Conservation (phyloP, 1,140 invertebrate species). For the Nebria ingens region DNA sequence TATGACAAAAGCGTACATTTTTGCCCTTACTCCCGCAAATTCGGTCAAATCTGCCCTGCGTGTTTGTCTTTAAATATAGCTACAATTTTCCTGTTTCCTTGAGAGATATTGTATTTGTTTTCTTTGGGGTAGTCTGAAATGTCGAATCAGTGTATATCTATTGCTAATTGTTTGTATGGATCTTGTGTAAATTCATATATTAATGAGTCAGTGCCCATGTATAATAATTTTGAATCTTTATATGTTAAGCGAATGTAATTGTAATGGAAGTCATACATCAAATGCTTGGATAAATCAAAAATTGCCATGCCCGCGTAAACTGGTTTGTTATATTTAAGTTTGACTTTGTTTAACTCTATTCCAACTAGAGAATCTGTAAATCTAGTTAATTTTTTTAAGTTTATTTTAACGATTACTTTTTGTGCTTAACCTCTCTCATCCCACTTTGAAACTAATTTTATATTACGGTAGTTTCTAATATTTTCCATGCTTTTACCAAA, state of each 20-base stretch:
- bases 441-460: slow-evolving; percentile 32
- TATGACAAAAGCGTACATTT: slow-evolving; percentile 27
- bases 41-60: slow-evolving; percentile 23
- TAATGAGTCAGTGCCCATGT: no score
- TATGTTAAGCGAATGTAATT: no score
- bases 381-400: slow-evolving; percentile 26
- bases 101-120: slow-evolving; percentile 14
- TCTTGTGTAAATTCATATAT: no score
- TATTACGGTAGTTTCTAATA: slow-evolving; percentile 34
- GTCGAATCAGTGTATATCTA: background rate
- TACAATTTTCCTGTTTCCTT: slow-evolving; percentile 33
- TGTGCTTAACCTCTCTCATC: slow-evolving; percentile 26
- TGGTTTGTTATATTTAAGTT: background rate
- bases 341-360: background rate
- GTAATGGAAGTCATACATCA: slow-evolving; percentile 16
- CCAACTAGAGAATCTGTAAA: background rate
- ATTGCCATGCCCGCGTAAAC: background rate
- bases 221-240: slow-evolving; percentile 11
- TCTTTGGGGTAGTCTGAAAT: slow-evolving; percentile 13
- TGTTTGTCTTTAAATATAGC: slow-evolving; percentile 38
- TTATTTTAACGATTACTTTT: slow-evolving; percentile 29
- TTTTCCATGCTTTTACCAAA: slow-evolving; percentile 42
- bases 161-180: slow-evolving; percentile 11
- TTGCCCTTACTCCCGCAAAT: slow-evolving; percentile 30
- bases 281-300: slow-evolving; percentile 11